Conservation (phyloP, 2,113 vertebrate genomes). For the Tretioscincus oriximinensis region DNA sequence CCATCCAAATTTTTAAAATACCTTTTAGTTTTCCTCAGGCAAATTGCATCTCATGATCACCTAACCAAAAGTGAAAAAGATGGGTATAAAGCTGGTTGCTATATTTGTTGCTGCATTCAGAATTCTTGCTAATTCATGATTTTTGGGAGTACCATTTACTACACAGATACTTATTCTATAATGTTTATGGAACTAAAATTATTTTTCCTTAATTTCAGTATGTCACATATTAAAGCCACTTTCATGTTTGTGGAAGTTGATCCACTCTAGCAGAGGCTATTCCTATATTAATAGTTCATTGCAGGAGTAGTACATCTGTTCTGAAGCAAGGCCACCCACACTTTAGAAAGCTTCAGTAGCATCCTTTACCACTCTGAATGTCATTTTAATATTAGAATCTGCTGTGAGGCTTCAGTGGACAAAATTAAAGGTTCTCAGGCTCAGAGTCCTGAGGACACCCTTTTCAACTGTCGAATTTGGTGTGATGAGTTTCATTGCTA, state of each 20-base stretch:
- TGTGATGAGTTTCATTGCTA: too few species aligned
- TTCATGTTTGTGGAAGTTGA: too few species aligned
- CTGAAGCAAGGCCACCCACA: background rate
- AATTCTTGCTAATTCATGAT: background rate
- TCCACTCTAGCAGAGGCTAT: too few species aligned
- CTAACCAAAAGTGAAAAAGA: background rate
- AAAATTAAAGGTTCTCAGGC: too few species aligned
- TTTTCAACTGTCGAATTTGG: too few species aligned
- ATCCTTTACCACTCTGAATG: too few species aligned
- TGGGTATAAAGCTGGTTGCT: background rate
- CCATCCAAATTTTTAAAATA: conserved; percentile 7
- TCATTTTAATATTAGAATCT: too few species aligned
- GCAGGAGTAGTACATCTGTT: too few species aligned
- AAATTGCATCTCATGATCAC: background rate
- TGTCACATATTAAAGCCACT: background rate
- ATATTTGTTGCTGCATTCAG: background rate
- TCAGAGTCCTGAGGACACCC: too few species aligned
- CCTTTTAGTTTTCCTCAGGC: background rate
- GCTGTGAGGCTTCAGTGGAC: too few species aligned
- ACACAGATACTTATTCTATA: background rate
- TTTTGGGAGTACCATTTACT: background rate
- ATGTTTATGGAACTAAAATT: background rate
- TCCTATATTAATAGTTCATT: too few species aligned
- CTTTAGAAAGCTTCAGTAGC: background rate
- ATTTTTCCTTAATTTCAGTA: background rate